phyloP scores from a whole-genome alignment of 1,140 invertebrate genomes.

The Drosophila lini region DNA sequence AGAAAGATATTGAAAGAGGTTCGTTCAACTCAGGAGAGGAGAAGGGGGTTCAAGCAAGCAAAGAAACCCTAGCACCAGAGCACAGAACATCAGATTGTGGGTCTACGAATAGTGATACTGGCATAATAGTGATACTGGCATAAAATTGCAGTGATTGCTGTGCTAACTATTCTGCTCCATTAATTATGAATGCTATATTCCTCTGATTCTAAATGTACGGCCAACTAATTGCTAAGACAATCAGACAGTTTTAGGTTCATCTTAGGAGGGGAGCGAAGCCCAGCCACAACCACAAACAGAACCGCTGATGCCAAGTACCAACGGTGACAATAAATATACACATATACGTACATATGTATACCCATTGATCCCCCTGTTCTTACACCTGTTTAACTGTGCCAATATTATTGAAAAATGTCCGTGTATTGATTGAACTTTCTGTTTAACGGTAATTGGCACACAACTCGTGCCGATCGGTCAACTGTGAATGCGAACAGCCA shows the following conservation, averaged over 20 bases:
- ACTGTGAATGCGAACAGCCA: conserved; percentile 45
- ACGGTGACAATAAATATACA: conserved; percentile 15
- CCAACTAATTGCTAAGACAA: conserved; percentile 60
- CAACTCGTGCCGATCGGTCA: conserved; percentile 55
- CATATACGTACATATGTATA: not conserved
- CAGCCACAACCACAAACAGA: conserved; percentile 1
- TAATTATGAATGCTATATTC: conserved; percentile 25
- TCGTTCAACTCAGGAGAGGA: conserved; percentile 48
- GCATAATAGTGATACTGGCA: not conserved
- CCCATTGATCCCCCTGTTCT: not conserved
- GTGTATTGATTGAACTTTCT: conserved; percentile 36
- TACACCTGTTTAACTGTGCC: conserved; percentile 7
- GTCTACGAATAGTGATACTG: not conserved
- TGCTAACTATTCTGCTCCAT: not conserved
- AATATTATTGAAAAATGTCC: conserved; percentile 12
- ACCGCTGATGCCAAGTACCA: conserved; percentile 3
- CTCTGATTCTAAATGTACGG: conserved; percentile 38
- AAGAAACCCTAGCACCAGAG: not conserved
- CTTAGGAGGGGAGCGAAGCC: not conserved
- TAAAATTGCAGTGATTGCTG: not conserved
- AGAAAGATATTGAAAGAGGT: conserved; percentile 36
- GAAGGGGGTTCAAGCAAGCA: conserved; percentile 2
- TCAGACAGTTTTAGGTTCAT: conserved; percentile 31
- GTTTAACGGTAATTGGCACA: conserved; percentile 69
- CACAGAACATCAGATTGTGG: conserved; percentile 7